Conservation (phyloP, 2,113 vertebrate genomes). For the Coptodon rendalli region DNA sequence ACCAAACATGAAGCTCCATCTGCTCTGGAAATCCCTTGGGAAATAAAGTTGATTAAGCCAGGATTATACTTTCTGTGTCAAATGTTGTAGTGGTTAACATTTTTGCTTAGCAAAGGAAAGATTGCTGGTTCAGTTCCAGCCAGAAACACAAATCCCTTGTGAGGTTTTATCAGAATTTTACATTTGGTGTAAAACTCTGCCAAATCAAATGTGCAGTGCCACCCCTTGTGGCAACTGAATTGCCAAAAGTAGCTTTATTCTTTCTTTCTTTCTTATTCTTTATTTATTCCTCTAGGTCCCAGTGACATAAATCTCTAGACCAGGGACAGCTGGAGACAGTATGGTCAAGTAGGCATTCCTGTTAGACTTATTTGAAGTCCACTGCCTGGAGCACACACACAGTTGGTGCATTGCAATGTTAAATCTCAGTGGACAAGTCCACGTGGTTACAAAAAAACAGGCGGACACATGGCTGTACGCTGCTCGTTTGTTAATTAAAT, state of each 20-base stretch:
- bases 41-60: neutral
- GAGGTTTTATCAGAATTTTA: neutral
- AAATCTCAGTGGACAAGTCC: neutral
- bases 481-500: neutral
- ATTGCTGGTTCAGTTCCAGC: neutral
- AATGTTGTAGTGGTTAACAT: neutral
- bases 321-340: neutral
- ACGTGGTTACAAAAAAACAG: neutral
- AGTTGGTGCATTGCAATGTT: neutral
- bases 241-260: neutral
- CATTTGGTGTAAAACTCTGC: neutral
- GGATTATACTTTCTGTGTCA: neutral
- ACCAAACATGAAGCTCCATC: neutral
- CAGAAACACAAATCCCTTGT: neutral
- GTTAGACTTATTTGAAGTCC: neutral
- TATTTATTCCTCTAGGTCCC: neutral
- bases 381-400: neutral
- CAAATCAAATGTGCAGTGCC: neutral
- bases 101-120: neutral
- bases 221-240: neutral
- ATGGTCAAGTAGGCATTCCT: neutral
- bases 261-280: neutral
- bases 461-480: rapidly evolving
- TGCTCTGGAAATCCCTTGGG: neutral
- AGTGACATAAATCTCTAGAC: neutral